Evolutionary conservation across 1,140 invertebrate species (phyloP).

Genomic region (Cardiocondyla obscurior): DNA sequence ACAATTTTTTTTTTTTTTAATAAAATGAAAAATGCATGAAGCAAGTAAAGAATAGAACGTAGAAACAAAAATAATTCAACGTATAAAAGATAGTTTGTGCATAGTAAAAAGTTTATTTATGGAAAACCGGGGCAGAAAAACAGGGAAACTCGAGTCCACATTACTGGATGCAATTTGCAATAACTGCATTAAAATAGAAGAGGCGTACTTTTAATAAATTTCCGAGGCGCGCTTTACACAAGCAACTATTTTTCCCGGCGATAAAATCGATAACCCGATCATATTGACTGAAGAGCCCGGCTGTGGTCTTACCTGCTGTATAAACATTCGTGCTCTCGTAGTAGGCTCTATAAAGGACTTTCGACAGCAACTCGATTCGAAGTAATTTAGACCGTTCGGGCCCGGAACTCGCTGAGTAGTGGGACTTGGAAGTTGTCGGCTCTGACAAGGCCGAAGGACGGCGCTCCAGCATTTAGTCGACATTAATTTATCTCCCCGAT

Average conservation of each 20-base stretch:
- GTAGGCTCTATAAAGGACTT: constrained; percentile 10
- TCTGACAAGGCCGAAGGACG: constrained; percentile 64
- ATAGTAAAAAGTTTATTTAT: background rate
- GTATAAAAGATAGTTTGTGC: background rate
- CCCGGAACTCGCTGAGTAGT: constrained; percentile 58
- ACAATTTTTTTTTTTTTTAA: background rate
- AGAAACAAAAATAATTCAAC: background rate
- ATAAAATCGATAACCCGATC: constrained; percentile 26
- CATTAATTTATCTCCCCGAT: constrained; percentile 68
- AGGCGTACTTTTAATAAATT: constrained; percentile 15
- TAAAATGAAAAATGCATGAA: background rate
- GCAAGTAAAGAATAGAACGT: background rate
- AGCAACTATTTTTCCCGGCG: background rate
- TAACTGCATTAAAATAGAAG: constrained; percentile 14
- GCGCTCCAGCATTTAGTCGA: constrained; percentile 31
- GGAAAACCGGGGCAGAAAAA: background rate
- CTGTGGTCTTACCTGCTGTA: background rate
- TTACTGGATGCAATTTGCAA: background rate
- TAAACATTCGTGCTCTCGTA: background rate
- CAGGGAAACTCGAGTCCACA: background rate
- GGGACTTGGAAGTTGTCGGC: constrained; percentile 61
- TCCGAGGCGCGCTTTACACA: background rate
- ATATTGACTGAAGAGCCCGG: background rate
- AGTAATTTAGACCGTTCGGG: constrained; percentile 66
- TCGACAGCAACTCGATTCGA: constrained; percentile 67